Conservation (phyloP, 37 sponge, comb jelly and placozoan species). For the Aphrocallistes beatrix region DNA sequence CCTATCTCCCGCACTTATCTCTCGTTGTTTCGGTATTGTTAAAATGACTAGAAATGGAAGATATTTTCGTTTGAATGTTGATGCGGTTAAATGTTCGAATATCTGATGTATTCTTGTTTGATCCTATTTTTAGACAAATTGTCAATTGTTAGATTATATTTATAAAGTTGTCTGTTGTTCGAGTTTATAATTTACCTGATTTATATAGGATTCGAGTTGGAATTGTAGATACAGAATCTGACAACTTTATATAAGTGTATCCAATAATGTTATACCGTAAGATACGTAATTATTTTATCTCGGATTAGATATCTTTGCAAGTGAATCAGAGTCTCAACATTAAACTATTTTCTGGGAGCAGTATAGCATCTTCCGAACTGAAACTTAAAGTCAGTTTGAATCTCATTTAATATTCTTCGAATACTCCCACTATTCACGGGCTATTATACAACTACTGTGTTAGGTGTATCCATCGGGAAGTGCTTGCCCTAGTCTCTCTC, state of each 20-base stretch:
- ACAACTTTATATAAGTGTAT: not conserved
- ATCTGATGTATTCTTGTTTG: no score
- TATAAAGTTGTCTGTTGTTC: no score
- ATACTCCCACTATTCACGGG: no score
- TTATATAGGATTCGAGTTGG: not conserved
- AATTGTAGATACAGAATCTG: no score
- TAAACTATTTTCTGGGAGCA: not conserved
- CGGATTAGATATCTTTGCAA: not conserved
- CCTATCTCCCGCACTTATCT: not conserved
- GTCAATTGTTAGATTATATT: no score
- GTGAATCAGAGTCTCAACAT: not conserved
- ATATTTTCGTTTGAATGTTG: no score
- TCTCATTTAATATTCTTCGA: not conserved
- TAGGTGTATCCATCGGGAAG: not conserved
- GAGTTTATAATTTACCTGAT: not conserved
- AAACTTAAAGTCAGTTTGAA: not conserved
- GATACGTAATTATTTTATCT: not conserved
- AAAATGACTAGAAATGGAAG: no score
- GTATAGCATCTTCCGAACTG: not conserved
- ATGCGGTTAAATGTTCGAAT: no score
- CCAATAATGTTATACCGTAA: slow-evolving; percentile 1
- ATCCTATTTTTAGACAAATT: no score
- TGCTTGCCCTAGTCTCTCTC: not conserved
- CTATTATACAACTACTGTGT: not conserved
- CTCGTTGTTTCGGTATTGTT: no score